phyloP scores from a whole-genome alignment of 1,140 invertebrate species.

The Trichogramma pretiosum region DNA sequence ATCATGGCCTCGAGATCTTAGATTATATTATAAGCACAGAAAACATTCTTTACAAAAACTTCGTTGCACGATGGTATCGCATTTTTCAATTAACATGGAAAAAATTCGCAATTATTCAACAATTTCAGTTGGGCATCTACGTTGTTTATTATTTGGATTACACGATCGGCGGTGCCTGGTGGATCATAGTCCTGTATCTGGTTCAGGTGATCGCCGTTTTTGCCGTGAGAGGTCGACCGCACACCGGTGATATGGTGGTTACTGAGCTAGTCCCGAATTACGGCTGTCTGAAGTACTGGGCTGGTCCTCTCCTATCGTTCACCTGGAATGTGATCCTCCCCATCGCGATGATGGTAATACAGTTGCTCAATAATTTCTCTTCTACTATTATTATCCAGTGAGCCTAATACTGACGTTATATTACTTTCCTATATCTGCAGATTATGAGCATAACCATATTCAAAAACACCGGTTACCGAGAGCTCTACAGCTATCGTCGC shows the following conservation, averaged over 20 bases:
- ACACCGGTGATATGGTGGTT: constrained; percentile 73
- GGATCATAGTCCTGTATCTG: constrained; percentile 71
- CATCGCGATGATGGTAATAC: constrained; percentile 59
- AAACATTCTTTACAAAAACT: too few species aligned
- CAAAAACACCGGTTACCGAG: constrained; percentile 62
- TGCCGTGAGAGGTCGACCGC: constrained; percentile 72
- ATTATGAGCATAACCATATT: constrained; percentile 69
- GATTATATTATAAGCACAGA: too few species aligned
- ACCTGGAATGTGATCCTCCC: constrained; percentile 81
- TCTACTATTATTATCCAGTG: too few species aligned
- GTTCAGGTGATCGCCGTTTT: constrained; percentile 70
- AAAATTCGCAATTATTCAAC: too few species aligned
- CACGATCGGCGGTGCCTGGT: constrained; percentile 74
- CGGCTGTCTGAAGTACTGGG: constrained; percentile 49
- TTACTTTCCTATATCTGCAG: too few species aligned
- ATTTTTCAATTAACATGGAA: too few species aligned
- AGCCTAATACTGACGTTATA: too few species aligned
- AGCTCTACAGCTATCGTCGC: constrained; percentile 61
- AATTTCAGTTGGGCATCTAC: constrained; percentile 66
- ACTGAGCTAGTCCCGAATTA: constrained; percentile 54
- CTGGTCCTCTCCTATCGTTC: constrained; percentile 68
- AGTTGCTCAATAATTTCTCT: too few species aligned
- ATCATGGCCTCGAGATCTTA: too few species aligned
- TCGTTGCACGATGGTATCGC: background rate
- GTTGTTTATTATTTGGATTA: constrained; percentile 80